These are phyloP conservation scores for Nephrotoma appendiculata DNA, from an alignment of 2,888 invertebrate genomes.

Conservation along the genomic window DNA sequence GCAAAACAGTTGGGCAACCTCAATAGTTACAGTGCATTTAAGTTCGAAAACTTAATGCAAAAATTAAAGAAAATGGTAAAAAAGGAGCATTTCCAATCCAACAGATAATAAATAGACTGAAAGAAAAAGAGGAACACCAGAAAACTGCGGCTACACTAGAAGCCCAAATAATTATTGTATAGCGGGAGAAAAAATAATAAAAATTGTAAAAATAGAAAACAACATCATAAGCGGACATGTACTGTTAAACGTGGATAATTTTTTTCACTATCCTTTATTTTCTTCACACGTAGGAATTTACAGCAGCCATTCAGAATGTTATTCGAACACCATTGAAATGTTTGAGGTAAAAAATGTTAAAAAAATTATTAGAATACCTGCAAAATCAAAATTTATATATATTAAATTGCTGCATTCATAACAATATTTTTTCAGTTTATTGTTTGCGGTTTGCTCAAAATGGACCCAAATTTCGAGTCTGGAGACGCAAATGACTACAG, in stretches of 20 bases:
- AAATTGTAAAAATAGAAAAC: neutral
- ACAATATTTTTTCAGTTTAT: neutral
- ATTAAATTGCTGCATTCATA: neutral
- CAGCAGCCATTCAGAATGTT: neutral
- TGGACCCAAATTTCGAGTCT: no score
- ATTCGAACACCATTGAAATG: neutral
- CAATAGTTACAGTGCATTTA: slow-evolving; percentile 1
- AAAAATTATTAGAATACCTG: neutral
- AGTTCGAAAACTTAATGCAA: neutral
- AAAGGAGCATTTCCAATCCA: neutral
- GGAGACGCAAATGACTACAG: neutral
- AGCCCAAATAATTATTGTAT: no score
- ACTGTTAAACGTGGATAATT: neutral
- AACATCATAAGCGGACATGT: neutral
- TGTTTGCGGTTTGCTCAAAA: no score
- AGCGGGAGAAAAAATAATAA: no score
- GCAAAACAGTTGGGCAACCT: neutral
- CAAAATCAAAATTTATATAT: neutral
- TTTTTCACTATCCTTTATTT: neutral
- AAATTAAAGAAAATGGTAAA: neutral
- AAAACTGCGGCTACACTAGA: neutral
- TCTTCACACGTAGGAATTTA: neutral
- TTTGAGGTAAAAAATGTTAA: neutral
- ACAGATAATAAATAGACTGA: neutral
- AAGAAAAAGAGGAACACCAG: neutral